These are phyloP conservation scores for Conchocele bisecta DNA, from an alignment of 2,888 invertebrate genomes.

Conservation along the genomic window DNA sequence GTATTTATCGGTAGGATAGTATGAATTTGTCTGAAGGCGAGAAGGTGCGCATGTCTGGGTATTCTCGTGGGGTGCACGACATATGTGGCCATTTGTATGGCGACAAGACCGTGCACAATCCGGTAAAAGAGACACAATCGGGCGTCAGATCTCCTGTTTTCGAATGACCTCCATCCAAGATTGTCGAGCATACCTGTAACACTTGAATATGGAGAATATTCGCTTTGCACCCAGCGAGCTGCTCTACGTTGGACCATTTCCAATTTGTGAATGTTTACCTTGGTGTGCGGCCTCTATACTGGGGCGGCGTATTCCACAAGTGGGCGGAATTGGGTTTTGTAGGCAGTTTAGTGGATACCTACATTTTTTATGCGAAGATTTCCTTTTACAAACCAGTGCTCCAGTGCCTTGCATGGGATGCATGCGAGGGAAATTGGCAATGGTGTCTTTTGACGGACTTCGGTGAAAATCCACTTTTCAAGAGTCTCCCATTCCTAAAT, in stretches of 20 bases:
- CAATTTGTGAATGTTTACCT: not conserved
- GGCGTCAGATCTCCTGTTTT: constrained; percentile 1
- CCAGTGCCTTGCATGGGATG: too few species aligned
- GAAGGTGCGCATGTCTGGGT: not conserved
- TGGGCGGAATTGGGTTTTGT: too few species aligned
- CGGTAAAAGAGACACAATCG: constrained; percentile 6
- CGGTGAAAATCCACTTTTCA: too few species aligned
- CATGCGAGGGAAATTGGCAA: too few species aligned
- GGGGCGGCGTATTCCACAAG: constrained; percentile 8
- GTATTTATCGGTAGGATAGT: not conserved
- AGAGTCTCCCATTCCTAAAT: too few species aligned
- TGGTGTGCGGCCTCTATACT: constrained; percentile 10
- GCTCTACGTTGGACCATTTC: constrained; percentile 17
- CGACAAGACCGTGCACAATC: not conserved
- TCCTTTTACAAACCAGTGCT: too few species aligned
- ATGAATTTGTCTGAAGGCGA: not conserved
- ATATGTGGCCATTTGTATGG: not conserved
- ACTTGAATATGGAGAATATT: not conserved
- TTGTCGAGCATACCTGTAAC: constrained; percentile 2
- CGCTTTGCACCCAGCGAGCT: not conserved
- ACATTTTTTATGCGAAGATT: too few species aligned
- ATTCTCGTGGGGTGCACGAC: not conserved
- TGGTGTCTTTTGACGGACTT: too few species aligned
- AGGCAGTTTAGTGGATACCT: too few species aligned
- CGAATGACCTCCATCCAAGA: constrained; percentile 3